Evolutionary conservation across 1,140 invertebrate species (phyloP).

Genomic region (Amyelois transitella): DNA sequence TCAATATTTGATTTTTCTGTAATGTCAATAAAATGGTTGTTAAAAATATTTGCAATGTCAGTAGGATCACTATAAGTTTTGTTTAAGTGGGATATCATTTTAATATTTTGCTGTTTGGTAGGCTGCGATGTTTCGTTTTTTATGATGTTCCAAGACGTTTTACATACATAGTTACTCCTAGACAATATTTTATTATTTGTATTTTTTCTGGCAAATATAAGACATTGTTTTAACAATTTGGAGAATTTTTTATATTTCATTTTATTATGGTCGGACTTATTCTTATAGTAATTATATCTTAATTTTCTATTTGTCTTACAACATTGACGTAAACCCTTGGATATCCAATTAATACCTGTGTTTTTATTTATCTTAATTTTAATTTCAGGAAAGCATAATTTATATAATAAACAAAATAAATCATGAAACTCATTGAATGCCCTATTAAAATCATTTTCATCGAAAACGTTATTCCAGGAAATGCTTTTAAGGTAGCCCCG

Average conservation of each 20-base stretch:
- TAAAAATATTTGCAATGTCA: background rate
- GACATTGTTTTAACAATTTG: background rate
- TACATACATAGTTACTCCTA: background rate
- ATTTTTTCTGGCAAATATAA: background rate
- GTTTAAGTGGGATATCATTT: background rate
- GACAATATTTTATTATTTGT: background rate
- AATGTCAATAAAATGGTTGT: background rate
- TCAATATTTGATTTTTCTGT: background rate
- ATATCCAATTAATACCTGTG: background rate
- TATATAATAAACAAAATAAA: conserved; percentile 15
- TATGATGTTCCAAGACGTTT: background rate
- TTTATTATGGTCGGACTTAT: background rate
- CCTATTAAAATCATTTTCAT: conserved; percentile 3
- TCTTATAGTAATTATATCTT: conserved; percentile 2
- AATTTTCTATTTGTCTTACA: conserved; percentile 3
- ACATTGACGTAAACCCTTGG: conserved; percentile 1
- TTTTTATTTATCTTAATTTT: conserved; percentile 5
- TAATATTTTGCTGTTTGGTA: background rate
- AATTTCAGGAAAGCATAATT: conserved; percentile 22
- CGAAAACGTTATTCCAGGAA: conserved; percentile 9
- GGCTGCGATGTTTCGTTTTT: background rate
- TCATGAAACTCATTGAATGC: conserved; percentile 21
- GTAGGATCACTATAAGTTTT: background rate
- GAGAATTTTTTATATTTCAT: conserved; percentile 15
- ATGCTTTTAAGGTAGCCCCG: conserved; percentile 4